Conservation (phyloP, 2,888 invertebrate species). For the Oscheius sp. region DNA sequence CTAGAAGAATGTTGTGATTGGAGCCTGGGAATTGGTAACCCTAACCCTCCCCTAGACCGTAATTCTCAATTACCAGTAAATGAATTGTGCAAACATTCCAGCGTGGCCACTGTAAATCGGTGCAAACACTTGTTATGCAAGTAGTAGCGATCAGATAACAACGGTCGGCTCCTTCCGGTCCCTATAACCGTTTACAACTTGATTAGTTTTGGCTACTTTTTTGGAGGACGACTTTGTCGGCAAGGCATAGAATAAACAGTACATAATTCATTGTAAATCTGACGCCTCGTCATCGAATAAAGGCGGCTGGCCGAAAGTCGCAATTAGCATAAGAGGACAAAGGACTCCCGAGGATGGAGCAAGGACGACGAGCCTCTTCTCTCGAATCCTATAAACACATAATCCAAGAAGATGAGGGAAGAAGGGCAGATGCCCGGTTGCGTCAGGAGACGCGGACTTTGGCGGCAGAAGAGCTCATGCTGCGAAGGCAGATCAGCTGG, state of each 20-base stretch:
- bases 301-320: slow-evolving; percentile 34
- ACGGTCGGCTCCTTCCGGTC: too few relatives aligned
- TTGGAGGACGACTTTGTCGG: too few relatives aligned
- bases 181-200: too few relatives aligned
- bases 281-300: slow-evolving; percentile 37
- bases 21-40: slow-evolving; percentile 3
- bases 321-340: slow-evolving; percentile 34
- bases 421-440: not conserved
- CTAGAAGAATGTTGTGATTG: not conserved
- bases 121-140: slow-evolving; percentile 35
- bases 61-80: slow-evolving; percentile 8
- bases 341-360: slow-evolving; percentile 30
- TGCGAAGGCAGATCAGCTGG: too few relatives aligned
- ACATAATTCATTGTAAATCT: slow-evolving; percentile 38
- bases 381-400: slow-evolving; percentile 1
- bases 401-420: not conserved
- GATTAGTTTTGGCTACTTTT: too few relatives aligned
- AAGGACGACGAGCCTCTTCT: slow-evolving; percentile 18
- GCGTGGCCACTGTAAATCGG: slow-evolving; percentile 20
- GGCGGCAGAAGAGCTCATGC: too few relatives aligned
- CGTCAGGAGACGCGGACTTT: not conserved
- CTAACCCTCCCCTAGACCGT: not conserved
- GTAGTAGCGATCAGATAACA: slow-evolving; percentile 19
- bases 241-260: slow-evolving; percentile 14
- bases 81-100: slow-evolving; percentile 24